Conservation (phyloP, 2,888 invertebrate species). For the Apotomis capreana region DNA sequence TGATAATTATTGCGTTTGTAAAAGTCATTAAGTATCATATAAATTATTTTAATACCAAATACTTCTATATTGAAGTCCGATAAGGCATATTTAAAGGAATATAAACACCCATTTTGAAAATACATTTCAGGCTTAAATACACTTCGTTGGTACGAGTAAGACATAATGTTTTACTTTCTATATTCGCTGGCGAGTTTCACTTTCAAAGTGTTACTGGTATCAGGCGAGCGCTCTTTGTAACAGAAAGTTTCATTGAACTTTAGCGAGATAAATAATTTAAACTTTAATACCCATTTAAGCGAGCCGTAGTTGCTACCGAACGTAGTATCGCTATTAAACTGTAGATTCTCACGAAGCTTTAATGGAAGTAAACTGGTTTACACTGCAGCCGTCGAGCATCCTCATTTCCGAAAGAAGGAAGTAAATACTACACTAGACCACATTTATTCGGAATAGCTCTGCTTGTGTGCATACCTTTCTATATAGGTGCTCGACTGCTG, state of each 20-base stretch:
- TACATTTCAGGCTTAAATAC: slow-evolving; percentile 61
- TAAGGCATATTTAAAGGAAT: slow-evolving; percentile 52
- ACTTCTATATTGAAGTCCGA: slow-evolving; percentile 44
- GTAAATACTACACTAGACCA: not conserved
- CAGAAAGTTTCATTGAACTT: slow-evolving; percentile 68
- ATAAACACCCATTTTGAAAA: slow-evolving; percentile 59
- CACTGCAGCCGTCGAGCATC: slow-evolving; percentile 21
- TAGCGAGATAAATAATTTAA: slow-evolving; percentile 75
- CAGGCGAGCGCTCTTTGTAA: slow-evolving; percentile 67
- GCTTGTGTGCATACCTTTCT: not conserved
- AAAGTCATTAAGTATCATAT: no score
- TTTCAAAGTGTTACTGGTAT: slow-evolving; percentile 58
- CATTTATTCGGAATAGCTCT: slow-evolving; percentile 1
- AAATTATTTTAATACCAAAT: no score
- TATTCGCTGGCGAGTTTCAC: slow-evolving; percentile 61
- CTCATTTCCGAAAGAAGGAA: slow-evolving; percentile 15
- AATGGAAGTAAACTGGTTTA: slow-evolving; percentile 59
- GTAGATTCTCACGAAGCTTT: slow-evolving; percentile 60
- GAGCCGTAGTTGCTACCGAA: slow-evolving; percentile 60
- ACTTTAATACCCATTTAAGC: slow-evolving; percentile 74
- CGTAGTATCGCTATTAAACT: slow-evolving; percentile 64
- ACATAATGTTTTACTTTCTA: slow-evolving; percentile 61
- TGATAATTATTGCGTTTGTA: no score
- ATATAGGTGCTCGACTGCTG: not conserved
- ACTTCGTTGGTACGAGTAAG: slow-evolving; percentile 54